These are phyloP conservation scores for Dolichotis patagonum DNA, from an alignment of 2,113 vertebrate species.

Conservation along the genomic window DNA sequence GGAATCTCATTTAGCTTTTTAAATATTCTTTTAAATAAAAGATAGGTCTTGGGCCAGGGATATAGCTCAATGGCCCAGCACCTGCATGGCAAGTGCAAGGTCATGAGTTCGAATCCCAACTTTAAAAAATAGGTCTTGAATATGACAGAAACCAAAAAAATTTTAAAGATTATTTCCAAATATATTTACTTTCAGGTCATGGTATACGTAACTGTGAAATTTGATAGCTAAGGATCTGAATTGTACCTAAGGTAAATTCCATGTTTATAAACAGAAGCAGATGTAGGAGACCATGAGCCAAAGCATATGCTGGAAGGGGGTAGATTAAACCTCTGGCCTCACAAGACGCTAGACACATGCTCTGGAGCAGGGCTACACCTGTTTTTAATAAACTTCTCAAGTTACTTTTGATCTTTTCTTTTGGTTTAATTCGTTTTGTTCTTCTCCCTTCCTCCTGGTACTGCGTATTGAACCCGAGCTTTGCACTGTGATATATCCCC, in stretches of 20 bases:
- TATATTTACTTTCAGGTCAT: not conserved
- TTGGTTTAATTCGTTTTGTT: not conserved
- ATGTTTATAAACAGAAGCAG: not conserved
- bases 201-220: not conserved
- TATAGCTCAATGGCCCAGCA: no score
- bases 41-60: no score
- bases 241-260: not conserved
- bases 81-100: no score
- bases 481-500: not conserved
- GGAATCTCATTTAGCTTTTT: not conserved
- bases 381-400: slow-evolving; percentile 30
- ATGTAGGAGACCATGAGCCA: not conserved
- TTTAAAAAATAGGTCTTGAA: not conserved
- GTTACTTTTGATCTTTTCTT: not conserved
- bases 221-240: slow-evolving; percentile 12
- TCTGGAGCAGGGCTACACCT: not conserved
- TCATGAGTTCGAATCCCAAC: no score
- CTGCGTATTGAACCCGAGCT: not conserved
- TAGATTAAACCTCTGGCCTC: not conserved
- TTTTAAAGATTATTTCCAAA: slow-evolving; percentile 1
- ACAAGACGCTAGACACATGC: not conserved
- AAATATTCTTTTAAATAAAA: not conserved
- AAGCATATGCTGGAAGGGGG: not conserved
- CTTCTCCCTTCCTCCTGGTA: not conserved
- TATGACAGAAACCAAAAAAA: not conserved